Conservation (phyloP, 2,888 invertebrate genomes). For the Morpho deidamia region DNA sequence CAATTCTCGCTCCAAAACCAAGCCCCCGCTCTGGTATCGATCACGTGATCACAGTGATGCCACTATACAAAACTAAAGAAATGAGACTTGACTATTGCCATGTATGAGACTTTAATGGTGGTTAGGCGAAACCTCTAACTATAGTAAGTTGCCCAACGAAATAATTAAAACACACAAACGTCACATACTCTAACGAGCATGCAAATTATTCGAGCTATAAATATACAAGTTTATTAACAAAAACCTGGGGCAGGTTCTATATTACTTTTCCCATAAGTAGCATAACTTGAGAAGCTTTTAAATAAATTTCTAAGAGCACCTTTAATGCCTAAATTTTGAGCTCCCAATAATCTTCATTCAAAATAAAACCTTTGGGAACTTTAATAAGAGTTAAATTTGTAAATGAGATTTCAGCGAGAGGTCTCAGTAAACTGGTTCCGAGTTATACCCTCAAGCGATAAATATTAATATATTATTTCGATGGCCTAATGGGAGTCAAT, state of each 20-base stretch:
- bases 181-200: neutral
- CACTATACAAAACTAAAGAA: too few species aligned
- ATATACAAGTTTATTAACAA: slow-evolving; percentile 4
- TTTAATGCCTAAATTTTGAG: neutral
- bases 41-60: too few species aligned
- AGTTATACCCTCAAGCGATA: slow-evolving; percentile 31
- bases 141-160: too few species aligned
- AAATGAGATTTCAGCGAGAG: neutral
- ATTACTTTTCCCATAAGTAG: slow-evolving; percentile 8
- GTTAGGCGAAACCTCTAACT: too few species aligned
- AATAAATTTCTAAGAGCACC: slow-evolving; percentile 6
- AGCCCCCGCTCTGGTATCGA: too few species aligned
- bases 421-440: neutral
- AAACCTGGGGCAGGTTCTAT: neutral
- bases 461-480: slow-evolving; percentile 43
- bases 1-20: too few species aligned
- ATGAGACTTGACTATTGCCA: too few species aligned
- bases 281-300: slow-evolving; percentile 14
- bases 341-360: neutral
- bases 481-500: slow-evolving; percentile 36
- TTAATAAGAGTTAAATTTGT: neutral
- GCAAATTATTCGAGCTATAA: neutral
- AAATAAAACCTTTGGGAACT: neutral
- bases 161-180: neutral
- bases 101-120: too few species aligned